Percentiles rank a stretch among this genome's conserved stretches.
Evolutionary conservation across 2,113 vertebrate species (phyloP).

Genomic region (Mesocricetus auratus): DNA sequence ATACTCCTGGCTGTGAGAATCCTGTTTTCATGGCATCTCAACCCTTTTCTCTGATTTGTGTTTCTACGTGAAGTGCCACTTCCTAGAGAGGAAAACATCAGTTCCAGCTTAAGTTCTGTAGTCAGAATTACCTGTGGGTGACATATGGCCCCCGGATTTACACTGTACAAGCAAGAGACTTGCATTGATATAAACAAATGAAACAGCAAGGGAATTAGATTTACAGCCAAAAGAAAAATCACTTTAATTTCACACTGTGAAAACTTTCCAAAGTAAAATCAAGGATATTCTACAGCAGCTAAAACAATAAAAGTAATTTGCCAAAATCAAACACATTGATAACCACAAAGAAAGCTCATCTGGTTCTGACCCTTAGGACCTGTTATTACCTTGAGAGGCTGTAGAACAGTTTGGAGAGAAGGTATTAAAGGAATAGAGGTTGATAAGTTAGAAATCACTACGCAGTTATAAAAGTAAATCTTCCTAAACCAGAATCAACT

Average conservation of each 20-base stretch:
- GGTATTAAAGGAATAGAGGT: conserved; percentile 73
- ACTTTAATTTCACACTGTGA: conserved; percentile 44
- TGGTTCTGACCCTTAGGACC: conserved; percentile 70
- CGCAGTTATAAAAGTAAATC: conserved; percentile 79
- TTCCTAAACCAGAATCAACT: conserved; percentile 75
- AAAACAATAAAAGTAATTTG: conserved; percentile 69
- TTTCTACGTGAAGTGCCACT: background rate
- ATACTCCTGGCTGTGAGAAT: background rate
- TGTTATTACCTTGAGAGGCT: conserved; percentile 65
- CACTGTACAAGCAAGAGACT: background rate
- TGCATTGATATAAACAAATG: conserved; percentile 8
- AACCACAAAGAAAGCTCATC: conserved; percentile 59
- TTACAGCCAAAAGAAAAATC: background rate
- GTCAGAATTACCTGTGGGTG: conserved; percentile 51
- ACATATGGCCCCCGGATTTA: background rate
- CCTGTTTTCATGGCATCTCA: background rate
- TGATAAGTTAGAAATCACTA: conserved; percentile 76
- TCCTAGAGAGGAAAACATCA: background rate
- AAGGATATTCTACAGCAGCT: conserved; percentile 54
- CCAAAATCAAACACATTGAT: conserved; percentile 67
- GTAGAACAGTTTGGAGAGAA: conserved; percentile 64
- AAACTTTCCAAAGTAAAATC: conserved; percentile 70
- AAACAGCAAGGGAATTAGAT: conserved; percentile 42
- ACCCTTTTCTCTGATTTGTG: background rate
- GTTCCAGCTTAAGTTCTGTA: background rate